Percentiles rank a stretch among this genome's conserved stretches.
phyloP scores from a whole-genome alignment of 2,797 vertebrate genomes.

The Hyperoplus lanceolatus region DNA sequence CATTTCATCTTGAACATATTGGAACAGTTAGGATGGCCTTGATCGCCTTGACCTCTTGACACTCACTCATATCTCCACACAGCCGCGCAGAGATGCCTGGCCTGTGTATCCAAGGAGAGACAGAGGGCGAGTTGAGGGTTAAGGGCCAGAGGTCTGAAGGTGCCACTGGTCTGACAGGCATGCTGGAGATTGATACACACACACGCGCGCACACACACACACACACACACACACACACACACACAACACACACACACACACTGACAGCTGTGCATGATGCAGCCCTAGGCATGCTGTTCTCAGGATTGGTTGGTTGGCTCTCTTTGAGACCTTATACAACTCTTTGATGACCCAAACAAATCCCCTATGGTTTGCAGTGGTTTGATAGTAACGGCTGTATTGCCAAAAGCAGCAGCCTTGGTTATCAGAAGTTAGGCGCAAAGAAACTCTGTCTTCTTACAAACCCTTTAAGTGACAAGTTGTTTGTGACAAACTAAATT shows the following conservation, averaged over 20 bases:
- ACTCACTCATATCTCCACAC: constrained; percentile 30
- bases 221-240: neutral
- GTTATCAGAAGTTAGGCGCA: constrained; percentile 37
- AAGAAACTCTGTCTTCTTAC: constrained; percentile 11
- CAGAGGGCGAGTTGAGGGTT: constrained; percentile 8
- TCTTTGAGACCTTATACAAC: constrained; percentile 33
- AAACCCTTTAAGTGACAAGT: constrained; percentile 36
- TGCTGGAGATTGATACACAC: constrained; percentile 7
- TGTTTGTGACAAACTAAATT: constrained; percentile 26
- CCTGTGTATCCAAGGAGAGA: neutral
- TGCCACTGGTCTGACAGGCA: constrained; percentile 11
- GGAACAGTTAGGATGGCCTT: constrained; percentile 68
- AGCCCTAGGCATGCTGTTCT: constrained; percentile 27
- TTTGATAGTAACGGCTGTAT: constrained; percentile 36
- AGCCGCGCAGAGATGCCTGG: constrained; percentile 16
- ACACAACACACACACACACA: constrained; percentile 10
- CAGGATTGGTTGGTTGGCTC: constrained; percentile 13
- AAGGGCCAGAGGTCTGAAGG: constrained; percentile 24
- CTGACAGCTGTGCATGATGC: constrained; percentile 28
- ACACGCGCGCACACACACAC: neutral
- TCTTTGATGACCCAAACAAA: constrained; percentile 41
- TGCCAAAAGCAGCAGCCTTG: constrained; percentile 19
- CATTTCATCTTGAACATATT: constrained; percentile 71
- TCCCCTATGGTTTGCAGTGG: constrained; percentile 34
- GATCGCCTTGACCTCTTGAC: constrained; percentile 62